These are phyloP conservation scores for Ctenosaura bakeri DNA, from an alignment of 2,797 vertebrate genomes.

Conservation along the genomic window DNA sequence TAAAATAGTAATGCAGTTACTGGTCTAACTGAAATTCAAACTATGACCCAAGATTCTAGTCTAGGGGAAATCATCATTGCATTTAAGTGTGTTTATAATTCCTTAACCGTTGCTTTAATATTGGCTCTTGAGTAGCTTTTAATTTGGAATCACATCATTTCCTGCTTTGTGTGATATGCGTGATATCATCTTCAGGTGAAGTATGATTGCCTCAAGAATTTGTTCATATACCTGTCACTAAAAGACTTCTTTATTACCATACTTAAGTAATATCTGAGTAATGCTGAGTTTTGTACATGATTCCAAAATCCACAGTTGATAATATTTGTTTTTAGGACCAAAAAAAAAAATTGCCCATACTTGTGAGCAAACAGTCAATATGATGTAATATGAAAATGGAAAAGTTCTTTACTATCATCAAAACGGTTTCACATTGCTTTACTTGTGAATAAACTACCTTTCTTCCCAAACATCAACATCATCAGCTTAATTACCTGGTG, in stretches of 20 bases:
- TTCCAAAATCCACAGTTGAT: neutral
- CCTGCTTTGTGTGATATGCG: neutral
- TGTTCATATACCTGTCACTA: neutral
- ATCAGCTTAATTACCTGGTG: neutral
- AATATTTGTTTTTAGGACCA: neutral
- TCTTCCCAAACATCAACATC: neutral
- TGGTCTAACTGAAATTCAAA: neutral
- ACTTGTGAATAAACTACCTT: neutral
- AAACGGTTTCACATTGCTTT: neutral
- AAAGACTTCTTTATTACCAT: neutral
- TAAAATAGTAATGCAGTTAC: neutral
- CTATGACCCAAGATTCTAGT: neutral
- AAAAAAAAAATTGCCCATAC: neutral
- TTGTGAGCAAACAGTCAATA: neutral
- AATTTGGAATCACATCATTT: neutral
- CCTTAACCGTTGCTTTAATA: neutral
- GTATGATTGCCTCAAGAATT: neutral
- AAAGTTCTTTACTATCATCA: neutral
- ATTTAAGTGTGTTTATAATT: neutral
- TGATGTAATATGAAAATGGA: conserved; percentile 2
- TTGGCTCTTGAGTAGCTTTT: neutral
- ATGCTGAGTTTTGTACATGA: neutral
- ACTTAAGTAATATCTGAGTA: neutral
- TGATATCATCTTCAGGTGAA: neutral
- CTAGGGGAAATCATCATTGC: neutral